Conservation (phyloP, 2,113 vertebrate genomes). For the Hippopotamus amphibius region DNA sequence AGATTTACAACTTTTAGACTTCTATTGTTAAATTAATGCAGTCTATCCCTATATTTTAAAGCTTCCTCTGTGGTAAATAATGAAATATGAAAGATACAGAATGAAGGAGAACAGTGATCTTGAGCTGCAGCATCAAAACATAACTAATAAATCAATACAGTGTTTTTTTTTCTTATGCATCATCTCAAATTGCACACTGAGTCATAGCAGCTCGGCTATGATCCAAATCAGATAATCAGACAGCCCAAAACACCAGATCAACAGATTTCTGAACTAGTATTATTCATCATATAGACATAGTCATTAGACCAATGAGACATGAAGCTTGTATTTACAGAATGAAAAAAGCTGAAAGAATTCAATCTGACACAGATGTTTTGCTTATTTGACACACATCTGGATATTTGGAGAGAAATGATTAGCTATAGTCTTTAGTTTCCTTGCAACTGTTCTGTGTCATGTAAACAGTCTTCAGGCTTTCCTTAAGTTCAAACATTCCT, state of each 20-base stretch:
- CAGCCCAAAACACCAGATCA: background rate
- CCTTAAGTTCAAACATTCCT: background rate
- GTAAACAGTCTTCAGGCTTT: background rate
- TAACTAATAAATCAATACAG: background rate
- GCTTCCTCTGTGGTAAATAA: background rate
- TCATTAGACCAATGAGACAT: conserved; percentile 37
- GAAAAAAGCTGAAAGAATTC: conserved; percentile 6
- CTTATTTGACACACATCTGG: background rate
- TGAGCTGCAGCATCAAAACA: background rate
- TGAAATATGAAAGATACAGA: background rate
- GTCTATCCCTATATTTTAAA: background rate
- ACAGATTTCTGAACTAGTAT: conserved; percentile 8
- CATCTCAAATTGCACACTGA: conserved; percentile 5
- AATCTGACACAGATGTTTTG: background rate
- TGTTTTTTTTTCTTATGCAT: background rate
- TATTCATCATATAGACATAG: background rate
- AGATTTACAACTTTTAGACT: background rate
- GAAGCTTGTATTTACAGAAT: conserved; percentile 14
- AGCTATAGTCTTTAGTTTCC: background rate
- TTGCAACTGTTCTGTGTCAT: background rate
- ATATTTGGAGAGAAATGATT: conserved; percentile 29
- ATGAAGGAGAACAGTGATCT: background rate
- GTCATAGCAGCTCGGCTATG: background rate
- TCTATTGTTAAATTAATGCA: background rate
- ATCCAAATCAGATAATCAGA: background rate